Evolutionary conservation across 2,113 vertebrate species (phyloP).

Genomic region (Periophthalmodon schlosseri): DNA sequence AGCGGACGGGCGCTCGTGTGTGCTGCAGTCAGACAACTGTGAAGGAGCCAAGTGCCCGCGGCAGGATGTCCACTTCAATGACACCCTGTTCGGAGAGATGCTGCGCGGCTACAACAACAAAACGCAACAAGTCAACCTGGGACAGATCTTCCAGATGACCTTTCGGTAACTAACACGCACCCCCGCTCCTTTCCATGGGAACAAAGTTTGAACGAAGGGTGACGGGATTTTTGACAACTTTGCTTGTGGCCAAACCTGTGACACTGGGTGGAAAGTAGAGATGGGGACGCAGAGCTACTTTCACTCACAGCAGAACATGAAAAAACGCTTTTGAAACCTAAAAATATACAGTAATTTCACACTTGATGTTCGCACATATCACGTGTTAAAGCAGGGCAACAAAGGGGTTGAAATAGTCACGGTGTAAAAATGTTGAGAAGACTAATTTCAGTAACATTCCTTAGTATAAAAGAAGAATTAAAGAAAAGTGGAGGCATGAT

Average conservation of each 20-base stretch:
- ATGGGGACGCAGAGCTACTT: background rate
- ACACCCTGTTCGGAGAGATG: conserved; percentile 97
- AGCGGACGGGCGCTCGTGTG: conserved; percentile 91
- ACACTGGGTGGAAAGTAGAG: background rate
- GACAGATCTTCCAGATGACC: conserved; percentile 98
- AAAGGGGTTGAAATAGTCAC: too few relatives aligned
- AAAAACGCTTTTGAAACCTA: background rate
- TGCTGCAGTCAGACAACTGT: conserved; percentile 90
- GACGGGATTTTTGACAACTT: background rate
- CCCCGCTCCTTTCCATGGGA: background rate
- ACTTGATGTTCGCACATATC: background rate
- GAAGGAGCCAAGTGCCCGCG: conserved; percentile 90
- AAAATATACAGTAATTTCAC: background rate
- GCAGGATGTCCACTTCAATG: conserved; percentile 87
- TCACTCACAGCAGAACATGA: background rate
- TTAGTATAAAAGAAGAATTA: too few relatives aligned
- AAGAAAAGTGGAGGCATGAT: too few relatives aligned
- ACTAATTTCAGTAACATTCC: too few relatives aligned
- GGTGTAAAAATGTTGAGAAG: too few relatives aligned
- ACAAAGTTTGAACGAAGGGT: background rate
- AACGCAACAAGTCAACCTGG: conserved; percentile 91
- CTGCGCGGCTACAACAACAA: conserved; percentile 96
- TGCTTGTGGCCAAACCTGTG: background rate
- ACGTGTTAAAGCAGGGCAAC: background rate
- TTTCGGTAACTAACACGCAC: conserved; percentile 83